phyloP scores from a whole-genome alignment of 2,113 vertebrate genomes.

The Caracal caracal region DNA sequence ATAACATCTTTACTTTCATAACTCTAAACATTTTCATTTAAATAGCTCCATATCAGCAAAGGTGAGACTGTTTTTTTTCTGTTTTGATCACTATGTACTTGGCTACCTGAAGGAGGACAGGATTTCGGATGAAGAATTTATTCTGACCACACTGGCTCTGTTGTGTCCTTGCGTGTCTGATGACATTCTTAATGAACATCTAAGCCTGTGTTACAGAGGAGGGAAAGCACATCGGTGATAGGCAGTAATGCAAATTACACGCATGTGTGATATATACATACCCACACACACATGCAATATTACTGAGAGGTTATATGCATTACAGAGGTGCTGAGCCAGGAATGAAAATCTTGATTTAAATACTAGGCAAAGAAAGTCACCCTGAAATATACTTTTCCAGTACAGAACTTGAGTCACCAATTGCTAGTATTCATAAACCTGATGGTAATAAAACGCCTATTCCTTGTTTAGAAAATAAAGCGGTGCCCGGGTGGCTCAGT shows the following conservation, averaged over 20 bases:
- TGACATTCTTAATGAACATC: not conserved
- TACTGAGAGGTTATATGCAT: not conserved
- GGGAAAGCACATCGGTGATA: not conserved
- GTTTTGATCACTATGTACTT: not conserved
- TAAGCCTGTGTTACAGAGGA: not conserved
- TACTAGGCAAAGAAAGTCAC: not conserved
- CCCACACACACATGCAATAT: not conserved
- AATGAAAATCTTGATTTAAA: not conserved
- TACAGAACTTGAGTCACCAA: not conserved
- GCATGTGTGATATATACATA: not conserved
- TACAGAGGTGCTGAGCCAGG: not conserved
- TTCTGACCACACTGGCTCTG: not conserved
- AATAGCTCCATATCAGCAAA: not conserved
- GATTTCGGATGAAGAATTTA: not conserved
- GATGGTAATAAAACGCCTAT: not conserved
- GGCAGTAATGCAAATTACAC: not conserved
- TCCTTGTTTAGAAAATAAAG: not conserved
- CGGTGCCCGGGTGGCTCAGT: too few relatives aligned
- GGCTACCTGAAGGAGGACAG: not conserved
- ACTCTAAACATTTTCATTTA: not conserved
- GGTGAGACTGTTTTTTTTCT: not conserved
- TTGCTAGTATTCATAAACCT: not conserved
- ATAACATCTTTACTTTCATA: not conserved
- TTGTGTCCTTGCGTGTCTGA: not conserved
- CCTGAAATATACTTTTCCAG: not conserved